These are phyloP conservation scores for Eptesicus fuscus DNA, from an alignment of 2,113 vertebrate species.

Conservation along the genomic window DNA sequence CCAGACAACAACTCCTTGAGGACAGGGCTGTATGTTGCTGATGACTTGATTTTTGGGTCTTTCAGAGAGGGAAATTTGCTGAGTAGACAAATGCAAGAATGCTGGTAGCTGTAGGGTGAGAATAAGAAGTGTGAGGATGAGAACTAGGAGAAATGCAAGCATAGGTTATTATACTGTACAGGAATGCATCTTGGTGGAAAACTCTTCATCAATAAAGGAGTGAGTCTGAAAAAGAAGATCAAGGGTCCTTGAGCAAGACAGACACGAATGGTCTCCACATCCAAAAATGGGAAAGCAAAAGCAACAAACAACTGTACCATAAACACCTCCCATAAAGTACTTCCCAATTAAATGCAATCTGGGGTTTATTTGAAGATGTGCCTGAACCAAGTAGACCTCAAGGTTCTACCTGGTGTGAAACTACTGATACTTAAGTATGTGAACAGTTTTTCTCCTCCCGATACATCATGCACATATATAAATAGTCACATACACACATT, in stretches of 20 bases:
- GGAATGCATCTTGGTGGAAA: rapidly evolving
- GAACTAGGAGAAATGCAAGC: neutral
- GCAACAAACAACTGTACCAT: rapidly evolving
- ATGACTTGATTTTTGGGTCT: neutral
- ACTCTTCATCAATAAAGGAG: rapidly evolving
- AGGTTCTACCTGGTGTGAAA: neutral
- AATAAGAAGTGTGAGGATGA: neutral
- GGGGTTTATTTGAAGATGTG: no score
- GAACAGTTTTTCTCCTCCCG: neutral
- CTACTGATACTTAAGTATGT: no score
- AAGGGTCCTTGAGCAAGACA: rapidly evolving
- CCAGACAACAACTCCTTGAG: neutral
- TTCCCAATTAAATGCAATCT: neutral
- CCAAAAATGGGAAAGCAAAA: neutral
- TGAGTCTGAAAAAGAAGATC: neutral
- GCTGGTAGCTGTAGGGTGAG: neutral
- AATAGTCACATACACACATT: neutral
- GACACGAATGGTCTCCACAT: rapidly evolving
- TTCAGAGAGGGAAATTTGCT: no score
- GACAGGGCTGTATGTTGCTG: neutral
- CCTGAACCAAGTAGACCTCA: no score
- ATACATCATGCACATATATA: rapidly evolving
- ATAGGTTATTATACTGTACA: rapidly evolving
- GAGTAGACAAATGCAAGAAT: neutral
- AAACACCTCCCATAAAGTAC: rapidly evolving